These are phyloP conservation scores for Corvus hawaiiensis DNA, from an alignment of 2,113 vertebrate species.

Conservation along the genomic window DNA sequence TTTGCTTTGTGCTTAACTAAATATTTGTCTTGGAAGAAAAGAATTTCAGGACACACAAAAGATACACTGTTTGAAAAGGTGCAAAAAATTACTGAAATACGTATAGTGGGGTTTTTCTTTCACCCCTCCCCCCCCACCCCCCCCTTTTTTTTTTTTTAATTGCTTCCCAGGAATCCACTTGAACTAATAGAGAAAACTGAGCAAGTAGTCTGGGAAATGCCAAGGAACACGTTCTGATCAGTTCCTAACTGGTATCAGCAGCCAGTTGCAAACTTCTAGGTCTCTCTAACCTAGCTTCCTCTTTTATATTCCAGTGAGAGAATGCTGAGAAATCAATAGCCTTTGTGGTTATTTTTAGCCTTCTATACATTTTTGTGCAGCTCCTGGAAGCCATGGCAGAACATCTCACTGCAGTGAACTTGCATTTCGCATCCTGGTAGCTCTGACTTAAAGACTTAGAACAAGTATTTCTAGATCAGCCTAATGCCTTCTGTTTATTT, in stretches of 20 bases:
- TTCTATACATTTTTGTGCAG: neutral
- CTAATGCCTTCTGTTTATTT: neutral
- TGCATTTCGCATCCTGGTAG: neutral
- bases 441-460: neutral
- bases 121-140: neutral
- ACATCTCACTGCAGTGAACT: neutral
- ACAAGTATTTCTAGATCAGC: fast-evolving
- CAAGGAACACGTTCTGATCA: neutral
- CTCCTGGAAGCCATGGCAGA: neutral
- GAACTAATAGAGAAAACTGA: neutral
- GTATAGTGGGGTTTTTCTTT: neutral
- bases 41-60: constrained; percentile 59
- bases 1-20: constrained; percentile 64
- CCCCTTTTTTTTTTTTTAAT: neutral
- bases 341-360: neutral
- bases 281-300: neutral
- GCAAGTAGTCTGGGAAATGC: neutral
- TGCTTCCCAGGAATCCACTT: constrained; percentile 2
- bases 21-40: constrained; percentile 68
- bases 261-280: neutral
- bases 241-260: neutral
- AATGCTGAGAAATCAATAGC: neutral
- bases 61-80: constrained; percentile 54
- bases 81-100: constrained; percentile 46
- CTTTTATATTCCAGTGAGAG: neutral